Conservation (phyloP, 2,888 invertebrate species). For the Dilophus febrilis region DNA sequence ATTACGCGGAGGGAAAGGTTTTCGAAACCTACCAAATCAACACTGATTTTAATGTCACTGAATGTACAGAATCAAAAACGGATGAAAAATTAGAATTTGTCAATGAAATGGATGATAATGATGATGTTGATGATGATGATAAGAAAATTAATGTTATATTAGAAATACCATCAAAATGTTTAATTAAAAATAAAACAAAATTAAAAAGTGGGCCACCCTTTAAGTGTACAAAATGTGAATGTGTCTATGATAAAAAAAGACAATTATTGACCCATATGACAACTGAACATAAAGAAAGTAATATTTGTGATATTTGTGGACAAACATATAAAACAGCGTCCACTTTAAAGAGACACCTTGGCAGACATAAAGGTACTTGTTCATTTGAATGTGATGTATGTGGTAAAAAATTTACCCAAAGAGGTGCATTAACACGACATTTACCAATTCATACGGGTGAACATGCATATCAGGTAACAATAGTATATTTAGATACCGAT, state of each 20-base stretch:
- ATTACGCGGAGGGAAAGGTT: too few relatives aligned
- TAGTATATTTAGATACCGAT: too few relatives aligned
- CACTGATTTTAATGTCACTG: too few relatives aligned
- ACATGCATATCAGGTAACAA: constrained; percentile 22
- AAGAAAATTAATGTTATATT: too few relatives aligned
- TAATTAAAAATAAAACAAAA: too few relatives aligned
- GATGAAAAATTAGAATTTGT: too few relatives aligned
- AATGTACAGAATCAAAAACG: too few relatives aligned
- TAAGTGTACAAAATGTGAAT: not conserved
- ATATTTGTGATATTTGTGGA: constrained; percentile 32
- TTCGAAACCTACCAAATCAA: too few relatives aligned
- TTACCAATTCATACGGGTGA: constrained; percentile 35
- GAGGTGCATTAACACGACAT: constrained; percentile 34
- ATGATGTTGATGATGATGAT: too few relatives aligned
- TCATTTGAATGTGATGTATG: constrained; percentile 33
- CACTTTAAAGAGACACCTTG: constrained; percentile 33
- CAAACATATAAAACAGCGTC: constrained; percentile 33
- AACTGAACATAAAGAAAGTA: not conserved
- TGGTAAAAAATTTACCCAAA: constrained; percentile 36
- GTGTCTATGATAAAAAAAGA: not conserved
- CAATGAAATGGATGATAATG: too few relatives aligned
- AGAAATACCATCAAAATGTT: too few relatives aligned
- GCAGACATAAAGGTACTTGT: constrained; percentile 33
- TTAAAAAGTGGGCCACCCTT: too few relatives aligned
- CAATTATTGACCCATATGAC: constrained; percentile 4